These are phyloP conservation scores for Cryptus armator DNA, from an alignment of 2,888 invertebrate species.

Conservation along the genomic window DNA sequence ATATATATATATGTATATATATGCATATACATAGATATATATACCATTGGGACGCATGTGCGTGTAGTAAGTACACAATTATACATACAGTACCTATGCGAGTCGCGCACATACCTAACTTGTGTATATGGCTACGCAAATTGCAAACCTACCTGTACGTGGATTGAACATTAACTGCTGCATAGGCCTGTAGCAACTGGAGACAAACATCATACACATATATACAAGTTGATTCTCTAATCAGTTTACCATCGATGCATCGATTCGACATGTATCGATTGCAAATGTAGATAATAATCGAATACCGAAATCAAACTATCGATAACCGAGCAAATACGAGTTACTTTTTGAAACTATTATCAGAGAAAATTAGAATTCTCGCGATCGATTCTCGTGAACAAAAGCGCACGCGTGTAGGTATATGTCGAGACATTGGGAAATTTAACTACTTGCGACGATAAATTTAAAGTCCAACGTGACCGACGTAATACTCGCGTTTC, in stretches of 20 bases:
- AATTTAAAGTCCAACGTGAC: not conserved
- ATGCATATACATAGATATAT: not conserved
- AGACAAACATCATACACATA: not conserved
- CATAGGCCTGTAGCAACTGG: not conserved
- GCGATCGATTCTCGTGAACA: no score
- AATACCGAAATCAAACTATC: no score
- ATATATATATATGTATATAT: not conserved
- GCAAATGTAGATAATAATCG: no score
- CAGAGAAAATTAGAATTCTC: no score
- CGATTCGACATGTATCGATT: conserved; percentile 1
- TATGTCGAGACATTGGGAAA: no score
- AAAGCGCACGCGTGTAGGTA: no score
- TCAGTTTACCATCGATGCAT: conserved; percentile 3
- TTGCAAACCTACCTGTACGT: not conserved
- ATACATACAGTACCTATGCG: conserved; percentile 9
- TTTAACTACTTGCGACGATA: not conserved
- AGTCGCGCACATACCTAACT: not conserved
- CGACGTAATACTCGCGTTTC: no score
- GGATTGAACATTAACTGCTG: not conserved
- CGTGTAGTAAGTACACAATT: not conserved
- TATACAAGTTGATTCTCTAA: conserved; percentile 4
- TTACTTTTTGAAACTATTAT: no score
- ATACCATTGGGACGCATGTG: not conserved
- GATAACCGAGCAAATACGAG: no score
- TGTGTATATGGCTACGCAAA: not conserved